These are phyloP conservation scores for Drosophila kohkoa DNA, from an alignment of 1,140 invertebrate genomes.

Conservation along the genomic window DNA sequence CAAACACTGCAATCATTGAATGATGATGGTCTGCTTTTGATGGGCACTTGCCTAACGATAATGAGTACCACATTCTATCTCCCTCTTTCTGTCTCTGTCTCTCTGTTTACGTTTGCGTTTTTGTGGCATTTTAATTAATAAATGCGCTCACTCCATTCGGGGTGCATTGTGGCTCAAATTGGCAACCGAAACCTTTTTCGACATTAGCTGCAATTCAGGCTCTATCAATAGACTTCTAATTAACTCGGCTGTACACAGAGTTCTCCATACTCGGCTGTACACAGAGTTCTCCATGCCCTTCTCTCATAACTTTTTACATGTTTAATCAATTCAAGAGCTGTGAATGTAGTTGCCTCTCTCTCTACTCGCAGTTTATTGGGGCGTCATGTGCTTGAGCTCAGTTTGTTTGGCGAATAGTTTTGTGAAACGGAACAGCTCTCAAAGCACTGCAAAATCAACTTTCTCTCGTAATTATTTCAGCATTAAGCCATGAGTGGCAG, in stretches of 20 bases:
- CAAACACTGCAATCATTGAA: constrained; percentile 52
- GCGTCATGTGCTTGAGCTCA: constrained; percentile 62
- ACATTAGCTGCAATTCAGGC: constrained; percentile 72
- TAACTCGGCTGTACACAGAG: constrained; percentile 49
- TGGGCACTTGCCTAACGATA: constrained; percentile 64
- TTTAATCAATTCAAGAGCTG: constrained; percentile 56
- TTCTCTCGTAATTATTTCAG: constrained; percentile 67
- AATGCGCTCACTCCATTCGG: constrained; percentile 30
- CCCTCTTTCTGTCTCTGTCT: constrained; percentile 9
- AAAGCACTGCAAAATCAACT: constrained; percentile 51
- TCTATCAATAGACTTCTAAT: constrained; percentile 76
- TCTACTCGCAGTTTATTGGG: constrained; percentile 39
- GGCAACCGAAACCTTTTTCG: constrained; percentile 32
- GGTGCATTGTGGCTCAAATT: constrained; percentile 36
- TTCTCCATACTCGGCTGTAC: too few relatives aligned
- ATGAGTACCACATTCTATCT: constrained; percentile 47
- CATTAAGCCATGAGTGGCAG: constrained; percentile 37
- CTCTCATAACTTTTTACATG: constrained; percentile 58
- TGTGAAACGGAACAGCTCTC: too few relatives aligned
- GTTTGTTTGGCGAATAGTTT: constrained; percentile 23
- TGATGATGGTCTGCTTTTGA: constrained; percentile 56
- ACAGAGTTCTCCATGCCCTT: constrained; percentile 5
- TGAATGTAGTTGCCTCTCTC: constrained; percentile 27
- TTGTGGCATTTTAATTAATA: constrained; percentile 80
- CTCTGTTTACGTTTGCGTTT: constrained; percentile 36